Percentiles rank a stretch among this genome's conserved stretches.
phyloP scores from a whole-genome alignment of 53 echinoderm and acorn worm genomes.

The Henricia sp. region DNA sequence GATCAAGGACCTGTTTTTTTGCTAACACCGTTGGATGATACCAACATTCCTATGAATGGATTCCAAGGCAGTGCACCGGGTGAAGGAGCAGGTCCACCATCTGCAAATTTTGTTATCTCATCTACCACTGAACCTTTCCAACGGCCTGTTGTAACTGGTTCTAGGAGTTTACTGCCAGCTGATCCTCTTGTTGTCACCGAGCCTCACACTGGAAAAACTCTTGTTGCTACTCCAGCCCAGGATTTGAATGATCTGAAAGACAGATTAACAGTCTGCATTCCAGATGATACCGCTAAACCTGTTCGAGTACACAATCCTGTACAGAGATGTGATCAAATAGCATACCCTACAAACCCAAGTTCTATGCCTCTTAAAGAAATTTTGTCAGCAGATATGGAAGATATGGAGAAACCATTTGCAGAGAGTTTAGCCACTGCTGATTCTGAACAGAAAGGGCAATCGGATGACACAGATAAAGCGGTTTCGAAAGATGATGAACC shows the following conservation, averaged over 20 bases:
- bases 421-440: not conserved
- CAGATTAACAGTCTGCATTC: constrained; percentile 61
- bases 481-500: constrained; percentile 48
- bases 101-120: constrained; percentile 49
- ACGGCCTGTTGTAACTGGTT: constrained; percentile 38
- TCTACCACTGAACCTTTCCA: constrained; percentile 11
- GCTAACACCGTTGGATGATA: constrained; percentile 54
- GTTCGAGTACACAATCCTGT: constrained; percentile 53
- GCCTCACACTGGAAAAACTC: constrained; percentile 66
- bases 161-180: constrained; percentile 16
- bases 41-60: constrained; percentile 19
- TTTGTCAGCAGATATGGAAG: constrained; percentile 12
- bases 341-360: constrained; percentile 30
- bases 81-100: constrained; percentile 43
- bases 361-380: constrained; percentile 18
- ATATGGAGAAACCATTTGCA: constrained; percentile 19
- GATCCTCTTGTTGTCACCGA: constrained; percentile 73
- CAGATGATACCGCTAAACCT: constrained; percentile 61
- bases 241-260: constrained; percentile 62
- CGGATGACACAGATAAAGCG: constrained; percentile 4
- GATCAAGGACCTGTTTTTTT: constrained; percentile 63
- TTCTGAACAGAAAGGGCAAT: not conserved
- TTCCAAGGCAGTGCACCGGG: constrained; percentile 28
- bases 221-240: constrained; percentile 70
- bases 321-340: constrained; percentile 11